Evolutionary conservation across 2,113 vertebrate species (phyloP).

Genomic region (Pelmatolapia mariae): DNA sequence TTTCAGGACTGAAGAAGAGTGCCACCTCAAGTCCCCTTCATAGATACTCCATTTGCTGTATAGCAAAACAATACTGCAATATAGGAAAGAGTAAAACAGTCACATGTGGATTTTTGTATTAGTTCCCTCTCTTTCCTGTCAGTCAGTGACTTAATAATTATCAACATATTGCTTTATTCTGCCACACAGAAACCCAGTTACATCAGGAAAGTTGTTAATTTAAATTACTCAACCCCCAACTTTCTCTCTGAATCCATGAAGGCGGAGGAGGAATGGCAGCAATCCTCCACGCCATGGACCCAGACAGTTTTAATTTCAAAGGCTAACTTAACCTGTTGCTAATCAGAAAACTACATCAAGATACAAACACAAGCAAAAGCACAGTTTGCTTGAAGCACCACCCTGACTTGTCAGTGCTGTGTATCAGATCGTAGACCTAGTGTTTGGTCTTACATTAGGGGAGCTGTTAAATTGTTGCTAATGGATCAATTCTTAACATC

Average conservation of each 20-base stretch:
- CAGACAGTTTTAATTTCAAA: background rate
- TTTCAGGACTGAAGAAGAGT: background rate
- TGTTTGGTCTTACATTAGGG: too few relatives aligned
- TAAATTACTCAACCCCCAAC: background rate
- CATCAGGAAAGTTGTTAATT: background rate
- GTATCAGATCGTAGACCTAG: background rate
- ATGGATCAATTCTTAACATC: background rate
- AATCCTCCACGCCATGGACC: accelerated
- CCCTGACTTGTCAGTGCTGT: accelerated
- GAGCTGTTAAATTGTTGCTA: accelerated
- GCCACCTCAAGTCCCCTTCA: background rate
- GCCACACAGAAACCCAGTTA: accelerated
- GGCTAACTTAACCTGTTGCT: background rate
- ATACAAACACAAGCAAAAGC: background rate
- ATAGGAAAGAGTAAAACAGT: background rate
- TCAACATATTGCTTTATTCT: background rate
- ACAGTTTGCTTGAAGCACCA: accelerated
- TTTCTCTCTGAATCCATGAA: background rate
- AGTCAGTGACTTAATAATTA: background rate
- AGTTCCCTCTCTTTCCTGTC: accelerated
- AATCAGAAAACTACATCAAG: background rate
- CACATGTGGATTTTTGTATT: accelerated
- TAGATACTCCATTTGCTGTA: background rate
- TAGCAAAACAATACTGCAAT: background rate
- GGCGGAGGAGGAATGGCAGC: background rate